Conservation (phyloP, 1,140 invertebrate genomes). For the Polypedilum pembai region DNA sequence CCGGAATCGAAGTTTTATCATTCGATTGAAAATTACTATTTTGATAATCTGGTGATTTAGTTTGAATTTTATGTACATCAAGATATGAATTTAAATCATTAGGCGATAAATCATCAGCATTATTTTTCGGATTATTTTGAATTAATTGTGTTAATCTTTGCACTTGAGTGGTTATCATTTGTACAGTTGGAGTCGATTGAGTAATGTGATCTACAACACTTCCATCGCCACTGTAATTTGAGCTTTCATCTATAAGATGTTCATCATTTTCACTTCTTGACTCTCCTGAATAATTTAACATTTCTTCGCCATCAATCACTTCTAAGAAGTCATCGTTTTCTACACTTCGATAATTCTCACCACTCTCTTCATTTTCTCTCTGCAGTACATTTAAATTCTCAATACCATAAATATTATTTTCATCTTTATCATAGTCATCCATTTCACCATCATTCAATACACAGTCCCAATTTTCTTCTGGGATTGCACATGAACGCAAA, state of each 20-base stretch:
- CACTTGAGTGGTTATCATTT: constrained; percentile 37
- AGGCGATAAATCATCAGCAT: constrained; percentile 36
- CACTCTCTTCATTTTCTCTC: not conserved
- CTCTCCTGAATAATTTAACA: not conserved
- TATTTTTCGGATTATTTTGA: constrained; percentile 40
- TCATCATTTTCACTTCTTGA: constrained; percentile 30
- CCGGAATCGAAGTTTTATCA: not conserved
- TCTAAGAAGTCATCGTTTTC: constrained; percentile 17
- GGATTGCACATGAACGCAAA: constrained; percentile 45
- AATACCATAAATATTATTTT: constrained; percentile 30
- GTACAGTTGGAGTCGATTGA: constrained; percentile 32
- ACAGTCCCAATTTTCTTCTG: constrained; percentile 45
- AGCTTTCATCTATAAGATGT: not conserved
- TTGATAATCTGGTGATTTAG: constrained; percentile 33
- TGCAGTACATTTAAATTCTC: constrained; percentile 23
- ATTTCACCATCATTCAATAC: constrained; percentile 25
- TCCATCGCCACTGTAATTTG: not conserved
- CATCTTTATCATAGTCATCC: not conserved
- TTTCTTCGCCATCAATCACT: not conserved
- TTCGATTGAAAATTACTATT: not conserved
- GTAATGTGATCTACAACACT: constrained; percentile 6
- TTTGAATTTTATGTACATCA: constrained; percentile 41
- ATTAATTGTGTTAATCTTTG: constrained; percentile 41
- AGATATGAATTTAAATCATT: constrained; percentile 42
- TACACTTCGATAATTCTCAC: not conserved